Evolutionary conservation across 2,888 invertebrate species (phyloP).

Genomic region (Shargacucullia verbasci): DNA sequence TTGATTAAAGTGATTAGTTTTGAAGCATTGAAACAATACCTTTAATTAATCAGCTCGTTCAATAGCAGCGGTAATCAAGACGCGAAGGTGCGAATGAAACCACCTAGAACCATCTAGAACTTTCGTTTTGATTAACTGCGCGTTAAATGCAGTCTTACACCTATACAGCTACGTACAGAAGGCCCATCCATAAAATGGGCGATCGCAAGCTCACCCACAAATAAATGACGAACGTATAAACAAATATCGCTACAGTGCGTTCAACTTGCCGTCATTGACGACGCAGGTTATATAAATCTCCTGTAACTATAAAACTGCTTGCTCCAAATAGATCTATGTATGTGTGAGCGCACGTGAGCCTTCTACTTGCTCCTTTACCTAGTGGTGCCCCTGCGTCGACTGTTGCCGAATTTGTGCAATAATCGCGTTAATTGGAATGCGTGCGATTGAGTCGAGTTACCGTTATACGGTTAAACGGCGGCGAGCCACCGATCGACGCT

Average conservation of each 20-base stretch:
- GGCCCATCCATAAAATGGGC: neutral
- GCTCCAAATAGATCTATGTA: too few species aligned
- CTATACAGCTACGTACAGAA: neutral
- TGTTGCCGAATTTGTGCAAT: slow-evolving; percentile 43
- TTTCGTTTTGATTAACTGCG: slow-evolving; percentile 17
- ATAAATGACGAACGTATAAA: neutral
- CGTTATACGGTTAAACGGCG: neutral
- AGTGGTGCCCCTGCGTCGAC: neutral
- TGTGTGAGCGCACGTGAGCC: neutral
- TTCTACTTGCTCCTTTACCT: neutral
- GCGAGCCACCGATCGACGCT: slow-evolving; percentile 4
- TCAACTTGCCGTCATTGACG: too few species aligned
- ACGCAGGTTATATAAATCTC: too few species aligned
- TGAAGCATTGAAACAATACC: slow-evolving; percentile 23
- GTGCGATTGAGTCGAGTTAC: slow-evolving; percentile 19
- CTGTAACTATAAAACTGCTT: too few species aligned
- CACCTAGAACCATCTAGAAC: slow-evolving; percentile 1
- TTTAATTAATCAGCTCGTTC: slow-evolving; percentile 2
- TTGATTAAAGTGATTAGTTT: slow-evolving; percentile 10
- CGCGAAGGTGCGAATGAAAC: neutral
- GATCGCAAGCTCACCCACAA: neutral
- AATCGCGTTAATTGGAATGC: slow-evolving; percentile 44
- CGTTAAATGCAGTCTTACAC: slow-evolving; percentile 5
- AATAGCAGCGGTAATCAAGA: neutral
- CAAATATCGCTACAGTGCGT: neutral